Evolutionary conservation across 2,113 vertebrate species (phyloP).

Genomic region (Stegostoma tigrinum): DNA sequence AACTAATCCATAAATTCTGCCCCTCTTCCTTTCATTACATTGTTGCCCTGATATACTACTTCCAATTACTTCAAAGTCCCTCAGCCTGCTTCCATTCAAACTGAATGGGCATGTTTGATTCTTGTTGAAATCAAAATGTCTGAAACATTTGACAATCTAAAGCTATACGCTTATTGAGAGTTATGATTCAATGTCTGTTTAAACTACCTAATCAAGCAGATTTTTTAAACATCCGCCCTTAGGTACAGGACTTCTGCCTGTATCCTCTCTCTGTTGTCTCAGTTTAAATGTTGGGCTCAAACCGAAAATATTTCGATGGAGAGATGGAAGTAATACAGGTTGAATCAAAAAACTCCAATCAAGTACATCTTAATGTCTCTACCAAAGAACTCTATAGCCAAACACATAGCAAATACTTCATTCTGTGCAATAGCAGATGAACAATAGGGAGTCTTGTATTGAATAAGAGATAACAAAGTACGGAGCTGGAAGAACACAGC

Average conservation of each 20-base stretch:
- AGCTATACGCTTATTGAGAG: not conserved
- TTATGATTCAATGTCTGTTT: not conserved
- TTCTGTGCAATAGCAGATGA: not conserved
- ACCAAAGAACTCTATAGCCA: too few species aligned
- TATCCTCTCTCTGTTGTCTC: not conserved
- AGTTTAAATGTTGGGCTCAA: not conserved
- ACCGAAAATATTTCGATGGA: not conserved
- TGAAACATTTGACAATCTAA: not conserved
- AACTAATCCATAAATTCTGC: not conserved
- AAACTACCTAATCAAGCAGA: not conserved
- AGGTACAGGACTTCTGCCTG: too few species aligned
- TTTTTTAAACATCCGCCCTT: too few species aligned
- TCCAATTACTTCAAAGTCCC: too few species aligned
- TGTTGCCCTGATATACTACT: too few species aligned
- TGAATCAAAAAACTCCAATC: too few species aligned
- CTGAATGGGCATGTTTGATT: not conserved
- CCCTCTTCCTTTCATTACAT: not conserved
- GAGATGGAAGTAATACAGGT: not conserved
- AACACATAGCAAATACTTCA: not conserved
- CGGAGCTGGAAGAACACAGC: too few species aligned
- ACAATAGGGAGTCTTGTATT: not conserved
- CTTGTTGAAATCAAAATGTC: too few species aligned
- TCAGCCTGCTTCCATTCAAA: too few species aligned
- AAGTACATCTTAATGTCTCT: too few species aligned
- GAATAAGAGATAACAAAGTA: not conserved